Percentiles rank a stretch among this genome's conserved stretches.
Evolutionary conservation across 2,797 vertebrate genomes (phyloP).

Genomic region (Micrastur ruficollis): DNA sequence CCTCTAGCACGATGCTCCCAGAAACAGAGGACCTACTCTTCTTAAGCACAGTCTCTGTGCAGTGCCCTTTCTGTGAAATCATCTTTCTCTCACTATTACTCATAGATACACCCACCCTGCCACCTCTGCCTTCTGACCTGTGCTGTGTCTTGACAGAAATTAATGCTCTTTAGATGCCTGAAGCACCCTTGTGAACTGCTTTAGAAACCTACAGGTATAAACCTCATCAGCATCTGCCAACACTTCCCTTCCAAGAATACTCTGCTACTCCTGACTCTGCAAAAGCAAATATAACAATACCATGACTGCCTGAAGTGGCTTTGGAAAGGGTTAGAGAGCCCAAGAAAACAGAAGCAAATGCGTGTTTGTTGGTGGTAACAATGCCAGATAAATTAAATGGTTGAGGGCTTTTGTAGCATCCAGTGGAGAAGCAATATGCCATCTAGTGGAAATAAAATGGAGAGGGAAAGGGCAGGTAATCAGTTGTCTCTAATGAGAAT

Average conservation of each 20-base stretch:
- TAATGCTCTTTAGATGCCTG: neutral
- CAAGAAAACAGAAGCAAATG: neutral
- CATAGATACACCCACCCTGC: neutral
- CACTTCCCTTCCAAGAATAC: neutral
- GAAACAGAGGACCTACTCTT: neutral
- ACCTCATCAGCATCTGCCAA: neutral
- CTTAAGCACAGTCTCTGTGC: neutral
- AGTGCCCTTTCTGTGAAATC: neutral
- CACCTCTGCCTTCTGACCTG: neutral
- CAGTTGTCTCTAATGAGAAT: neutral
- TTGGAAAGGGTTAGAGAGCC: neutral
- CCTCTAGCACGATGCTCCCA: neutral
- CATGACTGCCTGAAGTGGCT: neutral
- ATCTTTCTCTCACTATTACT: neutral
- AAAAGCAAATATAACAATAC: neutral
- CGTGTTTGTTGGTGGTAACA: neutral
- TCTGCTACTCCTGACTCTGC: neutral
- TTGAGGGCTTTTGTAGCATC: neutral
- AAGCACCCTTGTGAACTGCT: neutral
- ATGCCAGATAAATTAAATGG: neutral
- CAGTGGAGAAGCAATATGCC: neutral
- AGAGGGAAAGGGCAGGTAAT: neutral
- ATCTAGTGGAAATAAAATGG: conserved; percentile 19
- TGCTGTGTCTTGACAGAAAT: neutral
- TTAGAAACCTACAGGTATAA: neutral